Conservation (phyloP, 1,140 invertebrate species). For the Mycetomoellerius zeteki region DNA sequence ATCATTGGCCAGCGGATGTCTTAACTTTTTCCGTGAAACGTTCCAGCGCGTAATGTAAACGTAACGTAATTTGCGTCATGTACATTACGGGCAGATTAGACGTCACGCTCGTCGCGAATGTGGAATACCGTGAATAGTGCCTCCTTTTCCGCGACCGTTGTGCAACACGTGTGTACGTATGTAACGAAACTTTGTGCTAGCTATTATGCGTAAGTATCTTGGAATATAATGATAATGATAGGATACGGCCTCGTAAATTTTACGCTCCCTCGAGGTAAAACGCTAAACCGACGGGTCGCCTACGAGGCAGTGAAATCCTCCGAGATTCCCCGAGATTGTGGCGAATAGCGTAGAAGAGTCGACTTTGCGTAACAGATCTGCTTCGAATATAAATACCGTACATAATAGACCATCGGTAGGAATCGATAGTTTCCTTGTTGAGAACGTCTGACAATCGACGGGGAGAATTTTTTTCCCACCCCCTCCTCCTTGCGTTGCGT, state of each 20-base stretch:
- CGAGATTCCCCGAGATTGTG: not conserved
- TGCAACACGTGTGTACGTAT: slow-evolving; percentile 9
- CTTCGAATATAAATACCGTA: not conserved
- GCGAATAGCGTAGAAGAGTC: slow-evolving; percentile 6
- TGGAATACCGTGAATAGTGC: slow-evolving; percentile 15
- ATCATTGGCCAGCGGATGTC: not conserved
- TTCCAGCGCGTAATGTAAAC: slow-evolving; percentile 1
- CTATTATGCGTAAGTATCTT: slow-evolving; percentile 39
- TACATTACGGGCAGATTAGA: slow-evolving; percentile 39
- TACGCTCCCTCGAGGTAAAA: slow-evolving; percentile 33
- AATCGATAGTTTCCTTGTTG: slow-evolving; percentile 3
- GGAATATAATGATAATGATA: slow-evolving; percentile 47
- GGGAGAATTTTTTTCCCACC: not conserved
- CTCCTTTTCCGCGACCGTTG: slow-evolving; percentile 55
- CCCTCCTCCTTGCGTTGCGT: not conserved
- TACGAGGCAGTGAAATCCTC: slow-evolving; percentile 36
- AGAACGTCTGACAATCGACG: not conserved
- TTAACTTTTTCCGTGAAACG: not conserved
- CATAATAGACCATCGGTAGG: not conserved
- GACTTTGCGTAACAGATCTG: slow-evolving; percentile 18
- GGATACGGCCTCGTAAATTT: slow-evolving; percentile 51
- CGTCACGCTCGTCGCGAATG: slow-evolving; percentile 45
- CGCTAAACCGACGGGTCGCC: not conserved
- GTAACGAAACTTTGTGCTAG: slow-evolving; percentile 41
- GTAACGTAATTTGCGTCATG: slow-evolving; percentile 46